phyloP scores from a whole-genome alignment of 37 sponge, comb jelly and placozoan genomes.

The Eunapius fragilis region DNA sequence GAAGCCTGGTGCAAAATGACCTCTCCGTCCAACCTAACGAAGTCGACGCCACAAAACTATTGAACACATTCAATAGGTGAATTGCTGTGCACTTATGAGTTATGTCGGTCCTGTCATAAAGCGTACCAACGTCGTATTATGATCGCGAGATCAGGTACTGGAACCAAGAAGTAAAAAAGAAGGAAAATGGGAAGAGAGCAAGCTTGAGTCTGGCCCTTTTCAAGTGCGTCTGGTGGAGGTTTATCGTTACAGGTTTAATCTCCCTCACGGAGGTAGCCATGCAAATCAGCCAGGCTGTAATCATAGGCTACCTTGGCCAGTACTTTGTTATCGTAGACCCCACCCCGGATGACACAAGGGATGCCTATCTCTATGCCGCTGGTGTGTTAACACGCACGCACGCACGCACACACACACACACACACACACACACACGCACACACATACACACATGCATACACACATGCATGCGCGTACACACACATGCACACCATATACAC shows the following conservation, averaged over 20 bases:
- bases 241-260: constrained; percentile 38
- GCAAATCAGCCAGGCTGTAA: constrained; percentile 43
- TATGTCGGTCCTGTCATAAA: not conserved
- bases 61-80: constrained; percentile 54
- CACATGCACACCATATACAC: constrained; percentile 34
- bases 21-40: constrained; percentile 44
- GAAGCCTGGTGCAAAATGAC: constrained; percentile 41
- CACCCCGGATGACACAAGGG: constrained; percentile 30
- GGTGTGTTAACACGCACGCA: constrained; percentile 4
- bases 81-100: not conserved
- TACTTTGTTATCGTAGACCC: constrained; percentile 46
- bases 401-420: constrained; percentile 12
- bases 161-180: constrained; percentile 48
- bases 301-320: constrained; percentile 61
- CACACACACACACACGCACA: not conserved
- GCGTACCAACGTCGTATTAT: not conserved
- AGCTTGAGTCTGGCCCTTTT: constrained; percentile 54
- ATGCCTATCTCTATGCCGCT: constrained; percentile 69
- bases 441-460: not conserved
- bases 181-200: constrained; percentile 24
- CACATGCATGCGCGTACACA: not conserved
- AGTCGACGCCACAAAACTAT: constrained; percentile 41
- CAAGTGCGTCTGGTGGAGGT: constrained; percentile 40
- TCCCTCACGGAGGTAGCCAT: constrained; percentile 35
- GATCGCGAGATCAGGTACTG: constrained; percentile 71